Evolutionary conservation across 2,113 vertebrate genomes (phyloP), one percentile per base, ranked within the genome.

Genomic region (Pavo muticus): DNA sequence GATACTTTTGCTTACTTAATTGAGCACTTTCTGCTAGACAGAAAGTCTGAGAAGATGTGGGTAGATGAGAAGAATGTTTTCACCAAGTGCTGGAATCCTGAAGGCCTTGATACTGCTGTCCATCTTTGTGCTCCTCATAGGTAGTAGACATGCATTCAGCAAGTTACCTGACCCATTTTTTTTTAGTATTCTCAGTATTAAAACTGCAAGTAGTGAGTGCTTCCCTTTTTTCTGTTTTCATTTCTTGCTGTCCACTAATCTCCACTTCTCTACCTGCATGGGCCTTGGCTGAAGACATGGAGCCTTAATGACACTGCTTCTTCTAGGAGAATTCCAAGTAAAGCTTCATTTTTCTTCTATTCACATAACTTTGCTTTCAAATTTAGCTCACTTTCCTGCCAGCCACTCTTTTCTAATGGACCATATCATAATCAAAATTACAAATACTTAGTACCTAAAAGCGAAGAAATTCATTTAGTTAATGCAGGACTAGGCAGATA

Each of bases 361-460:
- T 80, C 13, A 35, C 1, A 1, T 71, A 76, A 27, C 6, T 35
- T 65, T 52, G 39, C 13, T 63, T 56, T 73, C 29, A 3, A 42
- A 67, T 80, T 18, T 35, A 70, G 6, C 71, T 5, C 32, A 47
- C 17, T 45, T 2, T 59, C 37, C 84, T 85, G 6, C 42, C 18
- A 88, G 40, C 29, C 11, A 0, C 39, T 80, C 68, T 68, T 86
- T 90, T 93, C 35, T 84, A 90, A 90, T 88, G 47, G 40, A 86
- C 42, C 9, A 2, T 48, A 81, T 78, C 35, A 60, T 73, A 88
- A 81, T 90, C 37, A 91, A 90, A 93, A 93, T 93, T 63, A 64
- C 75, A 94, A 64, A 90, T 93, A 73, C 87, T 5, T 20, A 23
- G 42, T 32, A 91, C 83, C 77, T 89, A 92, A 78, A 96, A 95